These are phyloP conservation scores for Drosophila santomea DNA, from an alignment of 1,140 invertebrate species.

Conservation along the genomic window DNA sequence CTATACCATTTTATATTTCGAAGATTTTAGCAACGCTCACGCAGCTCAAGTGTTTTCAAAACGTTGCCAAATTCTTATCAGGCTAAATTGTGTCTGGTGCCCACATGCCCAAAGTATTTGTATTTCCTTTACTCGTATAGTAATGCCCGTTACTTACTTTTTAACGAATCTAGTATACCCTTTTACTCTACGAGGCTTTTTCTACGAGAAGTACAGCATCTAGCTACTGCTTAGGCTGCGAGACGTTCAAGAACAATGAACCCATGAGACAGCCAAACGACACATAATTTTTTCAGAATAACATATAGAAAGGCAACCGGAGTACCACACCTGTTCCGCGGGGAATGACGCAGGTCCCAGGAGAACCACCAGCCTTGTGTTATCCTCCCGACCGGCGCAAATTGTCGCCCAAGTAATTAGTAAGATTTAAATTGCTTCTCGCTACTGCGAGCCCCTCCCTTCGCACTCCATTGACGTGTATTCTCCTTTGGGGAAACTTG, in stretches of 20 bases:
- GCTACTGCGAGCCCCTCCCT: slow-evolving; percentile 23
- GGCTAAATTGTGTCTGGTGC: too few relatives aligned
- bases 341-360: slow-evolving; percentile 3
- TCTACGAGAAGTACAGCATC: too few relatives aligned
- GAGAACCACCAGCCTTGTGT: slow-evolving; percentile 26
- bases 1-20: too few relatives aligned
- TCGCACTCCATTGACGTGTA: slow-evolving; percentile 1
- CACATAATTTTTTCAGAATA: slow-evolving; percentile 78
- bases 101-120: too few relatives aligned
- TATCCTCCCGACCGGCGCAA: slow-evolving; percentile 59
- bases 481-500: slow-evolving; percentile 44
- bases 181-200: too few relatives aligned
- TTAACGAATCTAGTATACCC: too few relatives aligned
- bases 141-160: too few relatives aligned
- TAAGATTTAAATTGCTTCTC: slow-evolving; percentile 84
- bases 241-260: slow-evolving; percentile 64
- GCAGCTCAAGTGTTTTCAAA: too few relatives aligned
- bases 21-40: too few relatives aligned
- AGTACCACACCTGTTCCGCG: slow-evolving; percentile 40
- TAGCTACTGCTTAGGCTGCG: slow-evolving; percentile 14
- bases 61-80: too few relatives aligned
- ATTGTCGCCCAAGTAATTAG: slow-evolving; percentile 84
- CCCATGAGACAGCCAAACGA: slow-evolving; percentile 72
- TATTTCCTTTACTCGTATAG: too few relatives aligned
- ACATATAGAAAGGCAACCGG: slow-evolving; percentile 21